Evolutionary conservation across 2,888 invertebrate genomes (phyloP).

Genomic region (Molorchus minor): DNA sequence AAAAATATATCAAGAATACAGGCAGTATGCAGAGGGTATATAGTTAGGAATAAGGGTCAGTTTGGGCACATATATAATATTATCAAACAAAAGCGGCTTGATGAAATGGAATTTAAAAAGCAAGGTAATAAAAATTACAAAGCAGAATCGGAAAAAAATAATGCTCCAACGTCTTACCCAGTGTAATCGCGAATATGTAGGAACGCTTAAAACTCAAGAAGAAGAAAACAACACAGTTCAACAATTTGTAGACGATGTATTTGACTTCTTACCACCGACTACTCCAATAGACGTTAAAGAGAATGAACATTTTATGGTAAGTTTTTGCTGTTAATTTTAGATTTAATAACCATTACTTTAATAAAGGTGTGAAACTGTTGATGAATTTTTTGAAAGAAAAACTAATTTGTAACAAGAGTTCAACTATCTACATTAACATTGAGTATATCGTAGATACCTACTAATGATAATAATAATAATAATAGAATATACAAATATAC

Average conservation of each 20-base stretch:
- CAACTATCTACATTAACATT: too few species aligned
- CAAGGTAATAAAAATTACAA: conserved; percentile 71
- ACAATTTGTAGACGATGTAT: conserved; percentile 73
- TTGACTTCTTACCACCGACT: conserved; percentile 57
- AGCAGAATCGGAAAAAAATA: conserved; percentile 73
- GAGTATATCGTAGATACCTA: too few species aligned
- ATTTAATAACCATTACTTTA: too few species aligned
- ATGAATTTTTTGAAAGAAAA: too few species aligned
- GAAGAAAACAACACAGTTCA: conserved; percentile 60
- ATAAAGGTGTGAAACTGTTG: too few species aligned
- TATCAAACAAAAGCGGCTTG: conserved; percentile 64
- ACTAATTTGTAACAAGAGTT: too few species aligned
- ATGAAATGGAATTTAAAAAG: conserved; percentile 70
- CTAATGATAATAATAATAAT: too few species aligned
- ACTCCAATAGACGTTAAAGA: conserved; percentile 40
- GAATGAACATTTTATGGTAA: conserved; percentile 46
- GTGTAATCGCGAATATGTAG: conserved; percentile 67
- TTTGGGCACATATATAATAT: conserved; percentile 62
- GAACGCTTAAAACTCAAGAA: conserved; percentile 64
- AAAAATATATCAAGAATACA: conserved; percentile 77
- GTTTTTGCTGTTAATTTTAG: too few species aligned
- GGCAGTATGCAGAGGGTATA: conserved; percentile 80
- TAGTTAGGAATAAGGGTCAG: conserved; percentile 72
- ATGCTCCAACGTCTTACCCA: conserved; percentile 76
- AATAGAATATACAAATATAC: too few species aligned